Evolutionary conservation across 2,113 vertebrate species (phyloP), one percentile per base, ranked within the genome.

Genomic region (Diadophis punctatus): DNA sequence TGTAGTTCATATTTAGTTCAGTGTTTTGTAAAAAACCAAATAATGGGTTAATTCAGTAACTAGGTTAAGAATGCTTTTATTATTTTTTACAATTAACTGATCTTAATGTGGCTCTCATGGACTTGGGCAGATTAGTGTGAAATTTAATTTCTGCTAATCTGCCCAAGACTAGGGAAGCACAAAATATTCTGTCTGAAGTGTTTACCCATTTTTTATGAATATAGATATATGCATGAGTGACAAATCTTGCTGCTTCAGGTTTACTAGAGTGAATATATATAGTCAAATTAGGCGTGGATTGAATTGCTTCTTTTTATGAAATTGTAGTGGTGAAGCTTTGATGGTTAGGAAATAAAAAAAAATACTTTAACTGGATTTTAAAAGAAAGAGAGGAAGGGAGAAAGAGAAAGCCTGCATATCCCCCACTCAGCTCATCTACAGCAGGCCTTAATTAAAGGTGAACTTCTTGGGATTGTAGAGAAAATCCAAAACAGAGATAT

Each of bases 141-240:
- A 97, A 97, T 97, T 97, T 97, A 97, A 97, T 97, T 97, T 96
- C 93, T 92, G 96, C 96, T 97, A 97, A 97, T 97, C 97, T 96
- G 95, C 91, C 96, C 96, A 95, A 96, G 95, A 97, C 95, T 95
- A 0, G 92, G 94, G 96, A 96, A 96, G 95, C 97, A 97, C 96
- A 96, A 96, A 96, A 97, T 97, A 95, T 91, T 95, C 96, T 97
- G 96, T 96, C 95, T 96, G 93, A 93, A 1, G 92, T 96, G 95
- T 97, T 97, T 97, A 96, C 93, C 93, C 95, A 96, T 94, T 96
- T 96, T 91, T 95, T 91, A 94, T 87, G 63, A 95, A 95, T 95
- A 95, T 92, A 96, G 96, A 95, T 96, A 96, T 96, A 96, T 96
- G 96, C 96, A 96, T 95, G 95, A 96, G 91, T 95, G 94, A 94